phyloP scores from a whole-genome alignment of 2,113 vertebrate species.

The Dicerorhinus sumatrensis region DNA sequence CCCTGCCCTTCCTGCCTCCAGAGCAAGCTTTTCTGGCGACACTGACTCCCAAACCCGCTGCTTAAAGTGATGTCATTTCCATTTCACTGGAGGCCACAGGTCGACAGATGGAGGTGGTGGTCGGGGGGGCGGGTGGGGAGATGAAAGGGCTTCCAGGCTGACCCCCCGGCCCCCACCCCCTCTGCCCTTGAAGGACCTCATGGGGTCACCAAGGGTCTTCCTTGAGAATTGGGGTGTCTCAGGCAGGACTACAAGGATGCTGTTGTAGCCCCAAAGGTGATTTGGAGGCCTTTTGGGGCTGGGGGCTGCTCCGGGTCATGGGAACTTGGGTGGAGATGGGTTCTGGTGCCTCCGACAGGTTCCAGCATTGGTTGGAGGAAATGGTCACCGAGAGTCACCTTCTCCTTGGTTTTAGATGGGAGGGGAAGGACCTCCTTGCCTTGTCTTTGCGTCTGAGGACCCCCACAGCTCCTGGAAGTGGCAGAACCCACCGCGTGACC shows the following conservation, averaged over 20 bases:
- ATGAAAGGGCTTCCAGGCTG: too few relatives aligned
- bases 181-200: neutral
- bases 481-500: neutral
- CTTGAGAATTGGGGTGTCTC: neutral
- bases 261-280: neutral
- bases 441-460: neutral
- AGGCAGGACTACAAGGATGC: neutral
- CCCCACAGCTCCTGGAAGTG: rapidly evolving
- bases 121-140: neutral
- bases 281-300: neutral
- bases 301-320: neutral
- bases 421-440: neutral
- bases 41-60: neutral
- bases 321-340: too few relatives aligned
- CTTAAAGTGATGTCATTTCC: neutral
- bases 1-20: neutral
- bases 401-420: neutral
- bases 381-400: neutral
- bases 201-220: neutral
- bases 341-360: neutral
- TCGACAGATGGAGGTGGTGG: neutral
- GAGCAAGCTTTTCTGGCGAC: neutral
- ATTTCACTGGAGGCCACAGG: neutral
- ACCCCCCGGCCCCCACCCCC: too few relatives aligned
- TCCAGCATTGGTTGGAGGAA: neutral